Conservation (phyloP, 2,888 invertebrate species). For the Trachelus iudaicus region DNA sequence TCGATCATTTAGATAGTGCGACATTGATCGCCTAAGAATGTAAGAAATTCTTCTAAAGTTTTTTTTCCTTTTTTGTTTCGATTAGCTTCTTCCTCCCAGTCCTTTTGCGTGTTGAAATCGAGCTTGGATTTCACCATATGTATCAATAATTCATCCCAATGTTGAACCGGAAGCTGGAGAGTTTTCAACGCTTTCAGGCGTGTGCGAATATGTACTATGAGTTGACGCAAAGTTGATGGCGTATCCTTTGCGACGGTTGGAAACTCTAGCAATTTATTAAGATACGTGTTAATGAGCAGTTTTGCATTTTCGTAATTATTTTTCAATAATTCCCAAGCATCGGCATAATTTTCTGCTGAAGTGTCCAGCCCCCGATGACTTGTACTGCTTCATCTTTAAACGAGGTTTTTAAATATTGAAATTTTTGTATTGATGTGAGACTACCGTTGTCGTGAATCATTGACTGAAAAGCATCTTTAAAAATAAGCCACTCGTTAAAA, state of each 20-base stretch:
- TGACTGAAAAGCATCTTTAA: constrained; percentile 16
- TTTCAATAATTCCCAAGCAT: constrained; percentile 19
- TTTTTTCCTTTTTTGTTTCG: constrained; percentile 15
- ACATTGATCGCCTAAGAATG: constrained; percentile 18
- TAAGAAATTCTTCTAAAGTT: constrained; percentile 19
- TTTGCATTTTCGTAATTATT: constrained; percentile 16
- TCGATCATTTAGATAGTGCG: constrained; percentile 19
- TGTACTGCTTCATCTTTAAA: constrained; percentile 11
- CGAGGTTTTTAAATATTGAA: constrained; percentile 16
- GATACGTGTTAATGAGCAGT: constrained; percentile 19
- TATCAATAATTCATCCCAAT: constrained; percentile 37
- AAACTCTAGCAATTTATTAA: constrained; percentile 20
- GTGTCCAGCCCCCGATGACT: constrained; percentile 14
- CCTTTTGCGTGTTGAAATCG: constrained; percentile 28
- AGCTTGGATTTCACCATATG: constrained; percentile 34
- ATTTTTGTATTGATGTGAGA: constrained; percentile 15
- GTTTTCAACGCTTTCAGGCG: constrained; percentile 33
- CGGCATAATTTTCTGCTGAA: constrained; percentile 12
- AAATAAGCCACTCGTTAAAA: constrained; percentile 15
- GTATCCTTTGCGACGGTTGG: constrained; percentile 19
- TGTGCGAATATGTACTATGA: constrained; percentile 28
- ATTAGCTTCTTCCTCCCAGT: constrained; percentile 32
- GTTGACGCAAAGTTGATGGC: constrained; percentile 20
- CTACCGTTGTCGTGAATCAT: constrained; percentile 12
- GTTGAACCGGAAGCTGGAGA: constrained; percentile 32